Conservation (phyloP, 1,140 invertebrate species). For the Eupristina koningsbergeri region DNA sequence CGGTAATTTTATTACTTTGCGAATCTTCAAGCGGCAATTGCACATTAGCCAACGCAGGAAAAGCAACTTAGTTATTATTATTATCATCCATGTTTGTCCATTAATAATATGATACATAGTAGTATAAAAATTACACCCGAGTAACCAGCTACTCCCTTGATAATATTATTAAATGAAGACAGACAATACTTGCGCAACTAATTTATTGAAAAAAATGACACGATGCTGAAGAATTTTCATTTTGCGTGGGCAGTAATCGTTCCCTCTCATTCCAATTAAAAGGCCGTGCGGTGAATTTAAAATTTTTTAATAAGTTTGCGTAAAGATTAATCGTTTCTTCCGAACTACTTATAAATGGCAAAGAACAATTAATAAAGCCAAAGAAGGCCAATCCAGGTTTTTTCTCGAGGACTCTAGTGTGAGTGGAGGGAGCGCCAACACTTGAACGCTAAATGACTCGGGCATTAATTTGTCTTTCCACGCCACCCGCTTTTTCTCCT, state of each 20-base stretch:
- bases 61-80: neutral
- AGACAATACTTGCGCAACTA: neutral
- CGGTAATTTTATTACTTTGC: conserved; percentile 2
- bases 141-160: neutral
- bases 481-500: neutral
- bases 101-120: neutral
- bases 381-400: neutral
- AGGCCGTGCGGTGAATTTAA: neutral
- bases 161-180: neutral
- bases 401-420: neutral
- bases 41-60: neutral
- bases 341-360: neutral
- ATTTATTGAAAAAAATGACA: neutral
- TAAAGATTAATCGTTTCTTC: neutral
- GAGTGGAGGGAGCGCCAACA: neutral
- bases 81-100: neutral
- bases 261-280: neutral
- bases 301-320: neutral
- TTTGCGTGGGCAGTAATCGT: neutral
- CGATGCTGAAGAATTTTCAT: neutral
- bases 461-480: conserved; percentile 31
- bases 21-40: neutral
- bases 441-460: conserved; percentile 28
- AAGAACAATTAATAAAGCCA: neutral
- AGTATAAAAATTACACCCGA: neutral